Evolutionary conservation across 2,113 vertebrate genomes (phyloP), one percentile per base, ranked within the genome.

Genomic region (Cyprinodon variegatus): DNA sequence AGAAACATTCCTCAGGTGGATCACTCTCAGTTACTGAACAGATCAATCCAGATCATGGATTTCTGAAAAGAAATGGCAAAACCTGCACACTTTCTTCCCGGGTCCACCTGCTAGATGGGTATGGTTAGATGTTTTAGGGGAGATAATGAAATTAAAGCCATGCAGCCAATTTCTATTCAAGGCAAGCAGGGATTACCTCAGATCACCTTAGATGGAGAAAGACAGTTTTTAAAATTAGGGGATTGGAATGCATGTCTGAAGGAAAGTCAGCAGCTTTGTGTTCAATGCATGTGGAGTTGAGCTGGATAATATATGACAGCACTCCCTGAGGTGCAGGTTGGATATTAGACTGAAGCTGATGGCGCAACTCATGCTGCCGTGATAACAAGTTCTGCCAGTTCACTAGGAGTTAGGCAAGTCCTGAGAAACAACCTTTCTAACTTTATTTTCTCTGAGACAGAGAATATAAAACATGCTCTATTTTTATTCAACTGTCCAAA

Each of bases 301-400:
- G 50, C n/a, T 57, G 50, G 20, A 20, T n/a, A 57, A 57, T 57
- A 65, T 4, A 40, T 11, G 53, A 39, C 78, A 84, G 53, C 74
- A 86, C 85, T 76, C 81, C 81, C 75, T 77, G 80, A 22, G 53
- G 40, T 15, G 78, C 61, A 76, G 78, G 83, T 91, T 85, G 84
- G 78, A 88, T 71, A 84, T 86, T 83, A 84, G 75, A 82, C 65
- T 17, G 53, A 13, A 57, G 41, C 17, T 67, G 61, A 83, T 91
- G 87, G 89, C 86, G 90, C 88, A 93, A 92, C 85, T 65, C 53
- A 68, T 38, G 76, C 65, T 65, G 69, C 72, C 70, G 82, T 73
- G 78, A 85, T 84, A 89, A 90, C 88, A 76, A 86, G 90, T 93
- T 89, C 73, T 66, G 87, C 90, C 87, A 76, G 91, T 91, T 91